Percentiles rank a stretch among this genome's conserved stretches.
Conservation (phyloP, 2,888 invertebrate genomes). For the Pseudanteris insignis region DNA sequence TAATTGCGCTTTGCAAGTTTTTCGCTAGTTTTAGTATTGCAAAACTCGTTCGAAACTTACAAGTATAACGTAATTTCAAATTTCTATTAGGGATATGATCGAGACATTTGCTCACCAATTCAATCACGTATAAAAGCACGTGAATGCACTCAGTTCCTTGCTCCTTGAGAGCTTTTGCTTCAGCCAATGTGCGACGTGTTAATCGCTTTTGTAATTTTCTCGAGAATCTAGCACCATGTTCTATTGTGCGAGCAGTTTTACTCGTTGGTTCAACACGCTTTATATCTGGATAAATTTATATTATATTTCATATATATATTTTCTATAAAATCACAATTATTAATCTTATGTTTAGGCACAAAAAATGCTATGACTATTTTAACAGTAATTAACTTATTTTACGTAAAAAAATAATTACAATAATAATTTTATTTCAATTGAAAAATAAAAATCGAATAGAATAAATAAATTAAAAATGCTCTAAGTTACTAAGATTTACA, state of each 20-base stretch:
- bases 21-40: too few relatives aligned
- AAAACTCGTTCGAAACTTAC: not conserved
- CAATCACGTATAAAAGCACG: constrained; percentile 79
- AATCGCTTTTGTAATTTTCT: constrained; percentile 80
- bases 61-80: too few relatives aligned
- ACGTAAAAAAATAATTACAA: too few relatives aligned
- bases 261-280: constrained; percentile 62
- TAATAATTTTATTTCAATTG: too few relatives aligned
- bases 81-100: not conserved
- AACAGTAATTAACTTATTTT: too few relatives aligned
- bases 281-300: constrained; percentile 13
- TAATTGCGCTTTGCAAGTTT: too few relatives aligned
- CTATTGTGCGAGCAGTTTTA: constrained; percentile 78
- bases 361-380: too few relatives aligned
- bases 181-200: constrained; percentile 80
- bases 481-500: too few relatives aligned
- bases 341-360: too few relatives aligned
- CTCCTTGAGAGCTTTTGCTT: constrained; percentile 76
- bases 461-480: too few relatives aligned
- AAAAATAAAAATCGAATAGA: too few relatives aligned
- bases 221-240: constrained; percentile 80
- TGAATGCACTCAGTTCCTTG: constrained; percentile 80
- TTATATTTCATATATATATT: not conserved
- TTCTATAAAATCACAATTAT: not conserved
- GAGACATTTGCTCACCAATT: constrained; percentile 71